Base-by-base conservation (phyloP, 2,888 invertebrate genomes). In the Apamea sordens region DNA sequence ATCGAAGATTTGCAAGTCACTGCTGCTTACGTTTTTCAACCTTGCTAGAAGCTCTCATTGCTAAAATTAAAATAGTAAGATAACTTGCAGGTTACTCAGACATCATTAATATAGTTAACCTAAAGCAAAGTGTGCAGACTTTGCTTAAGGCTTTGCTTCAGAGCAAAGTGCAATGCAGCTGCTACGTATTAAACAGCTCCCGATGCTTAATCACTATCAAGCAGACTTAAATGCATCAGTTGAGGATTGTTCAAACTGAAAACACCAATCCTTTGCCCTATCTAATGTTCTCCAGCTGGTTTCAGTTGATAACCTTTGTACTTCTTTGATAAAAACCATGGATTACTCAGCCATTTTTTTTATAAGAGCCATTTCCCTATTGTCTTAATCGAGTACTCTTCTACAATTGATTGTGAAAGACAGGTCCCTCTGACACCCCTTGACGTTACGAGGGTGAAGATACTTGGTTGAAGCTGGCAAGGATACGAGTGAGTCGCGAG, bases 401-500 rank as follows among this genome's bases (percentile, higher is more conserved):
- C 44, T 68, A 56, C 0, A 59, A 68, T 44, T 47, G 84, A 78
- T 78, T 84, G 36, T 67, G 44, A 56, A 53, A 64, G 53, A 71
- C 61, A 53, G 67, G 84, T 74, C n/a, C 24, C n/a, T 64, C 67
- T 73, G 41, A 64, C 50, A 36, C 28, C 56, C 77, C 50, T 70
- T 73, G 59, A 79, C 44, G 78, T 79, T 76, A 80, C 70, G 73
- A 84, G 73, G 77, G 70, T 79, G 80, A 86, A 77, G 86, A 80
- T 76, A 61, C 70, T 70, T 63, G 65, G 83, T 79, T 74, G 76
- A 77, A 61, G 76, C 85, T 86, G 82, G 86, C 86, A 88, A 88
- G 88, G 77, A 79, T 84, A 82, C 82, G 74, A 87, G 86, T 89
- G 86, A 86, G 89, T 88, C 87, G 89, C 89, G 86, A 86, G 88